These are phyloP conservation scores for Ophion obscuratus DNA, from an alignment of 2,888 invertebrate species.

Conservation along the genomic window DNA sequence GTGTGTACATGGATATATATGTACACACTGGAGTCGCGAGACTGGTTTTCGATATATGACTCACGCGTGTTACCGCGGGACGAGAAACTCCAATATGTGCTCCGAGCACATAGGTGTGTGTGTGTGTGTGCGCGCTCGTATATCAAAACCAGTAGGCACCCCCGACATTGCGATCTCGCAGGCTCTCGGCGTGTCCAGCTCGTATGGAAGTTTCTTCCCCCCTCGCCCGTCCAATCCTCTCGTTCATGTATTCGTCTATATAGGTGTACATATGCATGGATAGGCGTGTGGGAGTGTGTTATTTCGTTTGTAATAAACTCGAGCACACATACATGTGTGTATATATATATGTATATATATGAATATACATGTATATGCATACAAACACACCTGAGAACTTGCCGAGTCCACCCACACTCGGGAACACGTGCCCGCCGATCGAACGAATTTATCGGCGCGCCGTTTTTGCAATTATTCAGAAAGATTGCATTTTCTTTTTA, in stretches of 20 bases:
- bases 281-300: slow-evolving; percentile 34
- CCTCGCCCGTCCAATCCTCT: slow-evolving; percentile 1
- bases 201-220: slow-evolving; percentile 41
- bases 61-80: slow-evolving; percentile 77
- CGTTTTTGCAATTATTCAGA: slow-evolving; percentile 4
- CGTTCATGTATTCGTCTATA: neutral
- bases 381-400: slow-evolving; percentile 8
- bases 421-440: slow-evolving; percentile 37
- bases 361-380: too few species aligned
- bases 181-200: slow-evolving; percentile 60
- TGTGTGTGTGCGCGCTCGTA: slow-evolving; percentile 81
- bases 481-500: neutral
- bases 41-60: slow-evolving; percentile 82
- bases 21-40: slow-evolving; percentile 56
- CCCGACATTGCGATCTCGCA: slow-evolving; percentile 79
- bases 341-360: too few species aligned
- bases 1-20: slow-evolving; percentile 10
- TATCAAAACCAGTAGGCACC: slow-evolving; percentile 84
- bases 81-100: slow-evolving; percentile 30
- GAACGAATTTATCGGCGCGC: slow-evolving; percentile 37
- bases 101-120: slow-evolving; percentile 50
- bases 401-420: slow-evolving; percentile 55
- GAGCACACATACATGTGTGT: slow-evolving; percentile 40
- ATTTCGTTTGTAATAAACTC: slow-evolving; percentile 60
- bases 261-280: neutral